Conservation (phyloP, 2,888 invertebrate genomes). For the Pollenia amentaria region DNA sequence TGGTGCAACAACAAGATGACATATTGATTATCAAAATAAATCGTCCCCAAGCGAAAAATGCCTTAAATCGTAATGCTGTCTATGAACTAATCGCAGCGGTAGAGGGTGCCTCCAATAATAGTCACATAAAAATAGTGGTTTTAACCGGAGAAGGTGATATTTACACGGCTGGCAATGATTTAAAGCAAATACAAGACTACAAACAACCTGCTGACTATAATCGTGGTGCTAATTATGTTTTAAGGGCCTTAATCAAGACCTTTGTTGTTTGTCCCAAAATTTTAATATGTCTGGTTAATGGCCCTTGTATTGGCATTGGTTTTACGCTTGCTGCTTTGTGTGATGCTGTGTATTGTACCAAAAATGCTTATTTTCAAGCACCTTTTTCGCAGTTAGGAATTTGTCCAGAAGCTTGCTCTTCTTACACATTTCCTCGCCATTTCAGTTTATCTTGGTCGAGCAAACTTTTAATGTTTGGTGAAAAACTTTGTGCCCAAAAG, state of each 20-base stretch:
- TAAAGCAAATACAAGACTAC: constrained; percentile 74
- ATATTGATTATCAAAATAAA: constrained; percentile 89
- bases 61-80: constrained; percentile 90
- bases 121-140: constrained; percentile 88
- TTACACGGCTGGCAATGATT: constrained; percentile 79
- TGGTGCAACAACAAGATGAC: constrained; percentile 83
- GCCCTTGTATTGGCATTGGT: constrained; percentile 94
- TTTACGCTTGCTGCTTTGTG: constrained; percentile 92
- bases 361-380: constrained; percentile 93
- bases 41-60: constrained; percentile 92
- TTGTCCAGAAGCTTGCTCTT: constrained; percentile 94
- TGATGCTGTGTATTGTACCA: constrained; percentile 94
- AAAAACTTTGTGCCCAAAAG: constrained; percentile 91
- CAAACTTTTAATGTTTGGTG: constrained; percentile 88
- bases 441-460: constrained; percentile 91
- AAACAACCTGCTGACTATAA: constrained; percentile 67
- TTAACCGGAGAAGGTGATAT: constrained; percentile 86
- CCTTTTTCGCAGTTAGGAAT: constrained; percentile 95
- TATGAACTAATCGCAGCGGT: constrained; percentile 87
- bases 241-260: constrained; percentile 89
- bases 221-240: constrained; percentile 76
- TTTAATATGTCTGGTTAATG: constrained; percentile 94
- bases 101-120: constrained; percentile 88
- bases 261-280: constrained; percentile 95
- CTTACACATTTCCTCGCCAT: constrained; percentile 92